A percentile compares a stretch with the other conserved stretches of the same genome.
These are phyloP conservation scores for Amblyjoppa fuscipennis DNA, from an alignment of 2,888 invertebrate species.

Conservation along the genomic window DNA sequence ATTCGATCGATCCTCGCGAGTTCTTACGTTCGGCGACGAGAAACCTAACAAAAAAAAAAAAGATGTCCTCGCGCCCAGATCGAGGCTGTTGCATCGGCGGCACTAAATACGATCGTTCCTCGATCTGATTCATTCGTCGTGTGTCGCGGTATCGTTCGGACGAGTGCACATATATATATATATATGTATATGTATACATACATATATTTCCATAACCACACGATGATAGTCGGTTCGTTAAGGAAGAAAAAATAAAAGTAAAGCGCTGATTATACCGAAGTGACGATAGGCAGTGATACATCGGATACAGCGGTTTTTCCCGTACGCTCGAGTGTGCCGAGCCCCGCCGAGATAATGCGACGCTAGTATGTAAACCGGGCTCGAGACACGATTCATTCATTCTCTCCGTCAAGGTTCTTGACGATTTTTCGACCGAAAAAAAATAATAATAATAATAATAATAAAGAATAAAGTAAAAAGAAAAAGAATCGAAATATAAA, in stretches of 20 bases:
- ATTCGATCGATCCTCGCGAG: background rate
- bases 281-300: slow-evolving; percentile 25
- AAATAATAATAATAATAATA: background rate
- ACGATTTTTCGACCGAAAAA: background rate
- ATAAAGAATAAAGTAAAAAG: background rate
- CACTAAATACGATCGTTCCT: background rate
- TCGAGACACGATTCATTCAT: slow-evolving; percentile 17
- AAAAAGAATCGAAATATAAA: too few relatives aligned
- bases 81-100: background rate
- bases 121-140: slow-evolving; percentile 3
- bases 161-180: background rate
- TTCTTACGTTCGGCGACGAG: background rate
- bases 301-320: slow-evolving; percentile 33
- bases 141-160: background rate
- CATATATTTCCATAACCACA: background rate
- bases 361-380: background rate
- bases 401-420: background rate
- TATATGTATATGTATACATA: background rate
- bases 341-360: slow-evolving; percentile 9
- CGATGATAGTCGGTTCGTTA: background rate
- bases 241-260: background rate
- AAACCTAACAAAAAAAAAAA: background rate
- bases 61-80: slow-evolving; percentile 12
- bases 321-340: background rate
- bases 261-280: slow-evolving; percentile 7